Evolutionary conservation across 2,113 vertebrate genomes (phyloP), one percentile per base, ranked within the genome.

Genomic region (Lampris megalopsis): DNA sequence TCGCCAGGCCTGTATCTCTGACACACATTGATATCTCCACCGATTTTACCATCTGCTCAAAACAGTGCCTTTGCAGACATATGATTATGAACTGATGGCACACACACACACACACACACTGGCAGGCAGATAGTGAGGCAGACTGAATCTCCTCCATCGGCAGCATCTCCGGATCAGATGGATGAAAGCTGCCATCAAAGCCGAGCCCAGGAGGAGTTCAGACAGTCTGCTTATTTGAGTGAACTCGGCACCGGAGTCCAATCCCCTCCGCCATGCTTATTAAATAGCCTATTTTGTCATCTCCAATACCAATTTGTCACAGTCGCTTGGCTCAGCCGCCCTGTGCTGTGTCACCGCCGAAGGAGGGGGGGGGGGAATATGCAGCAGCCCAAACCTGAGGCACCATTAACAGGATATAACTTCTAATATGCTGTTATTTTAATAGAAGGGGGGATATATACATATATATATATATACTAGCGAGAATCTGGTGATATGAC

Each of bases 261-360:
- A 90, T 92, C 85, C 90, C 86, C 81, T 88, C 82, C 36, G 52
- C 91, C 82, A 84, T 85, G 86, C 91, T 91, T 93, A 90, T 92
- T 91, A 92, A 92, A 92, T 81, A 85, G 80, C 69, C 85, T 73
- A 85, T 88, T 91, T 91, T 91, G 87, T 91, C 89, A 85, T 88
- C 91, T 92, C 77, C 89, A 92, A 90, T 90, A 83, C 91, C 80
- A 91, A 93, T 93, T 93, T 93, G 92, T 93, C 86, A 91, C 89
- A 90, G 91, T 86, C 74, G 83, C 82, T 89, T 83, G 86, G 89
- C 86, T 85, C 71, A 63, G 73, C 47, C 56, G 78, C 81, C 66
- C 54, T 4, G 13, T 75, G 81, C 81, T 75, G 84, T 87, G 84
- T 89, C 86, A 90, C 73, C 24, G 24, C 24, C 24, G 24, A 24